These are phyloP conservation scores for Paralvinella palmiformis DNA, from an alignment of 1,140 invertebrate species.

Conservation along the genomic window DNA sequence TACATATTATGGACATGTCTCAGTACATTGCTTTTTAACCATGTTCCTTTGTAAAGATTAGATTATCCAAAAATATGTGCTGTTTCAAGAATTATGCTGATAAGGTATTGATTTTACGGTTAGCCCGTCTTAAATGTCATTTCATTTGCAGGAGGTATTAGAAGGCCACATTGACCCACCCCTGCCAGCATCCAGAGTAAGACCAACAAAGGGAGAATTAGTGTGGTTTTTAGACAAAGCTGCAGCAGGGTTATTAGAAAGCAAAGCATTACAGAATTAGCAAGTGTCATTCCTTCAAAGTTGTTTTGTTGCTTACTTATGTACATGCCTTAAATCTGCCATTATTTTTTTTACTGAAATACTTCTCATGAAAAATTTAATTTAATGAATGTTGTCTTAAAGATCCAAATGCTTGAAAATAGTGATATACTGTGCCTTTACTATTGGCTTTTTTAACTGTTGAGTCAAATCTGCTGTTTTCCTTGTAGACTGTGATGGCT, in stretches of 20 bases:
- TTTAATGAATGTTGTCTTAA: no score
- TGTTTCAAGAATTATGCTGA: not conserved
- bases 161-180: constrained; percentile 60
- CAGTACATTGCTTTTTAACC: not conserved
- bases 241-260: constrained; percentile 57
- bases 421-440: no score
- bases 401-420: no score
- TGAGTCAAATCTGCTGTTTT: no score
- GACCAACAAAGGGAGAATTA: constrained; percentile 62
- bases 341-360: no score
- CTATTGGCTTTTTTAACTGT: no score
- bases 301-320: no score
- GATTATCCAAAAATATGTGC: constrained; percentile 3
- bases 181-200: constrained; percentile 66
- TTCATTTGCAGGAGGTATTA: constrained; percentile 62
- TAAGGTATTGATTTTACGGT: constrained; percentile 2
- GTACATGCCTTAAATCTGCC: no score
- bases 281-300: no score
- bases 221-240: constrained; percentile 74
- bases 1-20: constrained; percentile 16
- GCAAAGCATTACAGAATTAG: no score
- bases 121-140: constrained; percentile 16
- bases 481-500: no score
- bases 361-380: no score
- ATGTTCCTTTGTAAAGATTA: constrained; percentile 27